phyloP scores from a whole-genome alignment of 2,797 vertebrate species.

The Argya squamiceps region DNA sequence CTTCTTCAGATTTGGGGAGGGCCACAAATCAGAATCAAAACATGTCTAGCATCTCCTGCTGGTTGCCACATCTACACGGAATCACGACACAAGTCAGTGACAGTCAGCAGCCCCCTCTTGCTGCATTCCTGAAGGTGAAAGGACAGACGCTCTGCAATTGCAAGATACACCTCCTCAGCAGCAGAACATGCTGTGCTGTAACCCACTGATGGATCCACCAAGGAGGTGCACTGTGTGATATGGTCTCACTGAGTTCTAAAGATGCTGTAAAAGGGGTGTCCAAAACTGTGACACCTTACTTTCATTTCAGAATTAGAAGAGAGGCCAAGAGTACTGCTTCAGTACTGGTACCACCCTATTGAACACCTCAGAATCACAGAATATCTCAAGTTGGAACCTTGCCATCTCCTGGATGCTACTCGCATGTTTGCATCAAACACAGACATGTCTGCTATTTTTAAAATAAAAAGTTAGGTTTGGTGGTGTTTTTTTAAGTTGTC shows the following conservation, averaged over 20 bases:
- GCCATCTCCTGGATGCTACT: not conserved
- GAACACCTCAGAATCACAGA: not conserved
- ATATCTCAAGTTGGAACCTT: not conserved
- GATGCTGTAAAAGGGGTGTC: not conserved
- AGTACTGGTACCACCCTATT: not conserved
- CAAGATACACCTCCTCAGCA: not conserved
- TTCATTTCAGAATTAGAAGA: not conserved
- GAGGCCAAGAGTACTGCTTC: not conserved
- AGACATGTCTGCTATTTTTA: not conserved
- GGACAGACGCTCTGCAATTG: not conserved
- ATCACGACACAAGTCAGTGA: not conserved
- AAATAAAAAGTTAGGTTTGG: not conserved
- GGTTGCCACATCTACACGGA: rapidly evolving
- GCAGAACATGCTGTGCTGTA: not conserved
- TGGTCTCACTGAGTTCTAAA: not conserved
- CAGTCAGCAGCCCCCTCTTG: not conserved
- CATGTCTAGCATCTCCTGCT: not conserved
- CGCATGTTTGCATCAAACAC: rapidly evolving
- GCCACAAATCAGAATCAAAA: not conserved
- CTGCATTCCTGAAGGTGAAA: not conserved
- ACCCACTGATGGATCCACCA: not conserved
- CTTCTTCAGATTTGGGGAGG: not conserved
- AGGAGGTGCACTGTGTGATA: not conserved
- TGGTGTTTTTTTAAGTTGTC: not conserved
- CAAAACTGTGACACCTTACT: not conserved